Evolutionary conservation across 92 coral and sea anemone genomes (phyloP).

Genomic region (Diadumene lineata): DNA sequence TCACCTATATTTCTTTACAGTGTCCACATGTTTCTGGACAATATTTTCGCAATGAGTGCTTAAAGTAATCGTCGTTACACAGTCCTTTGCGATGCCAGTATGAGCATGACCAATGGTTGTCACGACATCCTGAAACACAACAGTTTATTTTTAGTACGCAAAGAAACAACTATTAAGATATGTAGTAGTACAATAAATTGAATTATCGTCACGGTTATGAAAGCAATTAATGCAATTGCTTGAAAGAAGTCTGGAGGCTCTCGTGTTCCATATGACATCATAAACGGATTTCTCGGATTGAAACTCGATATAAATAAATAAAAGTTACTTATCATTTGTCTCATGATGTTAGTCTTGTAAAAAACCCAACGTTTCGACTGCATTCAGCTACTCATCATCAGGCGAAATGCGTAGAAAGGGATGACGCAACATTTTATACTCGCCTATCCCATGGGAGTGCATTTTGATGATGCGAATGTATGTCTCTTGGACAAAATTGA

Average conservation of each 20-base stretch:
- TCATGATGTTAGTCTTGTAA: no score
- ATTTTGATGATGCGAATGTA: no score
- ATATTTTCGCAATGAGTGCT: slow-evolving; percentile 37
- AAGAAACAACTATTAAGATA: neutral
- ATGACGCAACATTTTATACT: no score
- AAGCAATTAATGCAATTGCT: neutral
- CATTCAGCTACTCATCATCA: no score
- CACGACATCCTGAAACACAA: slow-evolving; percentile 22
- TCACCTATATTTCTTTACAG: slow-evolving; percentile 10
- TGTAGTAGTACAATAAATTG: no score
- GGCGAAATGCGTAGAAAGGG: no score
- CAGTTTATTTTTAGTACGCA: neutral
- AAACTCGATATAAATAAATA: neutral
- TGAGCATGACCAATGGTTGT: slow-evolving; percentile 41
- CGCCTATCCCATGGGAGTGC: no score
- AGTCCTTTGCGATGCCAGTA: slow-evolving; percentile 40
- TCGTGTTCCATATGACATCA: no score
- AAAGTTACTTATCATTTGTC: no score
- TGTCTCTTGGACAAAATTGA: no score
- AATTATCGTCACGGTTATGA: no score
- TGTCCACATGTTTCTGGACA: slow-evolving; percentile 42
- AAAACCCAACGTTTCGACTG: no score
- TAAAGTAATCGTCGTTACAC: slow-evolving; percentile 31
- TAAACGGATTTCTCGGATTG: neutral
- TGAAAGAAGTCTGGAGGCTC: neutral